phyloP scores from a whole-genome alignment of 2,113 vertebrate genomes.

The Anolis carolinensis region DNA sequence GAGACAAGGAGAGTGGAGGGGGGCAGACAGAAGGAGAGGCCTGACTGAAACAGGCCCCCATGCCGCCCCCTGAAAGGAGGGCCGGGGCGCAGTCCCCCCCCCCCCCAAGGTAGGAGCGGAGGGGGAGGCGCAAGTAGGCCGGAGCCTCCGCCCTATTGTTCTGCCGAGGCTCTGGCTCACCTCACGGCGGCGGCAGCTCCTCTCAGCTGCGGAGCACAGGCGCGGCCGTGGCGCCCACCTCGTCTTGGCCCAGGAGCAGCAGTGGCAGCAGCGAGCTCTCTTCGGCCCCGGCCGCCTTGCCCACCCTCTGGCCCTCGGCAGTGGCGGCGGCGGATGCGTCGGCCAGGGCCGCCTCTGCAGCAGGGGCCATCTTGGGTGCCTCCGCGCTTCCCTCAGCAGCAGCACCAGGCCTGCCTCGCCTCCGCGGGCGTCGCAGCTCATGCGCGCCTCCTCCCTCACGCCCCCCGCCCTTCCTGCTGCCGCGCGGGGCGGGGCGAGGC shows the following conservation, averaged over 20 bases:
- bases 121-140: neutral
- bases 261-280: constrained; percentile 22
- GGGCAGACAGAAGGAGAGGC: too few species aligned
- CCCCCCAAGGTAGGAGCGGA: too few species aligned
- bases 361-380: constrained; percentile 81
- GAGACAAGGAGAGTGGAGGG: neutral
- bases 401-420: constrained; percentile 36
- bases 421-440: constrained; percentile 17
- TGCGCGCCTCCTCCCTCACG: too few species aligned
- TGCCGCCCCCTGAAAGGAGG: neutral
- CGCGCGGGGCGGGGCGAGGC: too few species aligned
- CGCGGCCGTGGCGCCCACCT: constrained; percentile 45
- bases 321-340: constrained; percentile 66
- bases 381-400: constrained; percentile 40
- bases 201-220: constrained; percentile 74
- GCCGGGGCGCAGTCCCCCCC: neutral
- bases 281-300: constrained; percentile 42
- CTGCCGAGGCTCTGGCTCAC: constrained; percentile 64
- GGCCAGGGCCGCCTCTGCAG: constrained; percentile 64
- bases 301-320: constrained; percentile 58
- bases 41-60: too few species aligned
- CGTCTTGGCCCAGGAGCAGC: constrained; percentile 1
- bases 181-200: constrained; percentile 65
- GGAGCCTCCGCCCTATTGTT: constrained; percentile 15
- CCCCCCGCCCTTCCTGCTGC: constrained; percentile 26